These are phyloP conservation scores for Hetaerina americana DNA, from an alignment of 1,140 invertebrate species.

Conservation along the genomic window DNA sequence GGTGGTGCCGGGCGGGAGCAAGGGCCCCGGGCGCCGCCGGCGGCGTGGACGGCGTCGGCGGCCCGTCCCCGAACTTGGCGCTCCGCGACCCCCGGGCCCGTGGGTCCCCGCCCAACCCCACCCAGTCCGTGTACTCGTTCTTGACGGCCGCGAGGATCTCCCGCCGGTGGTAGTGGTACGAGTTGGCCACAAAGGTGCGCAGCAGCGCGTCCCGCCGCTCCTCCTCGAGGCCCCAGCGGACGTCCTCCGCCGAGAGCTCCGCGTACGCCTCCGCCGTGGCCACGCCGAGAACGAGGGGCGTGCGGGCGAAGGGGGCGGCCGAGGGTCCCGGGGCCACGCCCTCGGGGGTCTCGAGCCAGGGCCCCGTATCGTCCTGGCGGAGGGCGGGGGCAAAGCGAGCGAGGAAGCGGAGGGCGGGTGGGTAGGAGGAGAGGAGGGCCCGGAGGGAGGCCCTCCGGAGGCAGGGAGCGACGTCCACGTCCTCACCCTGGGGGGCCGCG, in stretches of 20 bases:
- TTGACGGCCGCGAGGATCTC: conserved; percentile 82
- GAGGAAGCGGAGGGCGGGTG: conserved; percentile 38
- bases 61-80: not conserved
- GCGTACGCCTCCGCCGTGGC: conserved; percentile 61
- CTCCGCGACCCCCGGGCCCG: not conserved
- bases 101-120: not conserved
- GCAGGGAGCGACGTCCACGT: conserved; percentile 35
- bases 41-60: conserved; percentile 40
- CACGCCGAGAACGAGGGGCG: conserved; percentile 52
- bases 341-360: conserved; percentile 36
- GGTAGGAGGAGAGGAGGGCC: conserved; percentile 44
- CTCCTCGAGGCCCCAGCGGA: conserved; percentile 62
- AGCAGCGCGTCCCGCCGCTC: conserved; percentile 36
- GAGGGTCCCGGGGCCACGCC: conserved; percentile 19
- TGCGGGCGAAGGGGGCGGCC: conserved; percentile 42
- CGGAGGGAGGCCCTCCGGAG: conserved; percentile 38
- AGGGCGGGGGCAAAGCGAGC: conserved; percentile 47
- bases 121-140: conserved; percentile 88
- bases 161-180: conserved; percentile 75
- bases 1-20: conserved; percentile 75
- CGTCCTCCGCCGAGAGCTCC: conserved; percentile 59
- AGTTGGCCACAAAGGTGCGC: conserved; percentile 72
- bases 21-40: conserved; percentile 86
- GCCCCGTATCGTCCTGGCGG: conserved; percentile 43
- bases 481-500: conserved; percentile 14